A percentile compares a stretch with the other conserved stretches of the same genome.
phyloP scores from a whole-genome alignment of 2,888 invertebrate species.

The Calameuta idolon region DNA sequence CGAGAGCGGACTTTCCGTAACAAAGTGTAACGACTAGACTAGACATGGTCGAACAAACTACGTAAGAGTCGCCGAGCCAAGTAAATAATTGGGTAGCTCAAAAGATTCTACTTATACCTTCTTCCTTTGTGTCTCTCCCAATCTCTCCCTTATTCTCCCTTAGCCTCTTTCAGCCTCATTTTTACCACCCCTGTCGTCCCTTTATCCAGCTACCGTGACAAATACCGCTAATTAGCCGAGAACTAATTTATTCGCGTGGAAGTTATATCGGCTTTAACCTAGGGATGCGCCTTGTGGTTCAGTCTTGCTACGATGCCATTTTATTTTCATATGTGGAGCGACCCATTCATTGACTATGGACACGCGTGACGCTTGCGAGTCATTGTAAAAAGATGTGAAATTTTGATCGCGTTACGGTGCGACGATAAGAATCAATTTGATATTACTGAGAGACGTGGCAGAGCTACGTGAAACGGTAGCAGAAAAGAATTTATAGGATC shows the following conservation, averaged over 20 bases:
- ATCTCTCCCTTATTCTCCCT: neutral
- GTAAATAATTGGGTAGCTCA: neutral
- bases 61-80: neutral
- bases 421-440: neutral
- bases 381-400: neutral
- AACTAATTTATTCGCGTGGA: conserved; percentile 3
- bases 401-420: neutral
- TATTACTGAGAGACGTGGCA: neutral
- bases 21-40: neutral
- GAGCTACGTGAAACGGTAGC: neutral
- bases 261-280: neutral
- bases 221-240: conserved; percentile 4
- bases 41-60: neutral
- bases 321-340: neutral
- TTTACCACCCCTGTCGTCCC: neutral
- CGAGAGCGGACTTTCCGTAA: neutral
- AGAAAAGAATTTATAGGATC: neutral
- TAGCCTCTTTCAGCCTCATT: neutral
- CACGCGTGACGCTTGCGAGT: neutral
- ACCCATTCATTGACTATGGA: neutral
- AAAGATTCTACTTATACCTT: neutral
- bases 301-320: neutral
- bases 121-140: neutral
- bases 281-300: neutral
- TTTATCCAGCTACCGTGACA: neutral